Evolutionary conservation across 23 tunicate genomes (phyloP).

Genomic region (Phallusia fumigata): DNA sequence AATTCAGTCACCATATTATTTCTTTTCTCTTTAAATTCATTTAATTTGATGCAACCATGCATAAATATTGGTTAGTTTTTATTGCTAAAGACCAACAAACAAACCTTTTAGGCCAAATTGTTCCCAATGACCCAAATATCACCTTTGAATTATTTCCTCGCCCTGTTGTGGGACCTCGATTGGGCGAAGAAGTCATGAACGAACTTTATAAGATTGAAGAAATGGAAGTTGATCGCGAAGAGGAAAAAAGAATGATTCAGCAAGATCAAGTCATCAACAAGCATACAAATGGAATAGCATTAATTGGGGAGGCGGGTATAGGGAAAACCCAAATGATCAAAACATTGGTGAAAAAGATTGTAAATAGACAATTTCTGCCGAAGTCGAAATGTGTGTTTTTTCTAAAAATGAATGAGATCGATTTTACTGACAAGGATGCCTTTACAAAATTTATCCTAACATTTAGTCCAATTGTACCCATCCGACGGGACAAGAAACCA

Average conservation of each 20-base stretch:
- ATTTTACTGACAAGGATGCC: not conserved
- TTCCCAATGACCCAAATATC: too few species aligned
- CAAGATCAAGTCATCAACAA: not conserved
- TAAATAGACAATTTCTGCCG: not conserved
- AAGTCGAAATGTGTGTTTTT: not conserved
- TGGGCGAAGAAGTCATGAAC: not conserved
- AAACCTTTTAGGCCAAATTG: too few species aligned
- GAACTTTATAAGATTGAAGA: not conserved
- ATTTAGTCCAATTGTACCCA: not conserved
- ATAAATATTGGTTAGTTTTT: too few species aligned
- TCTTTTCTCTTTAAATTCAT: too few species aligned
- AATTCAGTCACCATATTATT: too few species aligned
- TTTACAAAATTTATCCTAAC: not conserved
- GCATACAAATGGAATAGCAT: not conserved
- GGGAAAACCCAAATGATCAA: not conserved
- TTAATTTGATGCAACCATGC: too few species aligned
- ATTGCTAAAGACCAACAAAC: too few species aligned
- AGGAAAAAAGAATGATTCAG: not conserved
- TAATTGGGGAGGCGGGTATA: not conserved
- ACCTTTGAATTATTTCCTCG: too few species aligned
- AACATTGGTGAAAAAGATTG: not conserved
- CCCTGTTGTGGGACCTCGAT: too few species aligned
- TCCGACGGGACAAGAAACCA: not conserved
- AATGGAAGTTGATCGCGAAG: not conserved
- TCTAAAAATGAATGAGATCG: not conserved